Percentiles rank a stretch among this genome's conserved stretches.
These are phyloP conservation scores for Phaonia tiefii DNA, from an alignment of 2,888 invertebrate species.

Conservation along the genomic window DNA sequence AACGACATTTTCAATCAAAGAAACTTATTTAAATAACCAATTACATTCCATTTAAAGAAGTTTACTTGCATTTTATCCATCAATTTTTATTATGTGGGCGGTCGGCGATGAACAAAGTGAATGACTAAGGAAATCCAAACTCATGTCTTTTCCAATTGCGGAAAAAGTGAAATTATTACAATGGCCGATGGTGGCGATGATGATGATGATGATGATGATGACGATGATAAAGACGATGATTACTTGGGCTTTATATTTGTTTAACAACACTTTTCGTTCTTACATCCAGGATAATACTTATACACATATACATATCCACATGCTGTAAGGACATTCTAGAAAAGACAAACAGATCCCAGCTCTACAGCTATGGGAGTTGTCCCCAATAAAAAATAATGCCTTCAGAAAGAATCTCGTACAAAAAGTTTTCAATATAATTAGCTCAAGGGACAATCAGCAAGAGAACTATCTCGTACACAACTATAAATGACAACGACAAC, in stretches of 20 bases:
- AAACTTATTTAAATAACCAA: slow-evolving; percentile 34
- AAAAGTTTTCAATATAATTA: slow-evolving; percentile 77
- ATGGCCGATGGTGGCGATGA: too few relatives aligned
- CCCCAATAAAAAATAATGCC: slow-evolving; percentile 44
- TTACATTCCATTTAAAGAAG: slow-evolving; percentile 11
- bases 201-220: slow-evolving; percentile 14
- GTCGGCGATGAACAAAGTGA: neutral
- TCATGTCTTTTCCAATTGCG: neutral
- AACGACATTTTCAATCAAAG: slow-evolving; percentile 20
- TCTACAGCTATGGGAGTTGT: slow-evolving; percentile 32
- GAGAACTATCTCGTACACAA: slow-evolving; percentile 9
- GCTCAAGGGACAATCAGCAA: slow-evolving; percentile 69
- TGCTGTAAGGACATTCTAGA: neutral
- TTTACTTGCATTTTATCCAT: slow-evolving; percentile 11
- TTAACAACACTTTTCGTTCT: slow-evolving; percentile 47
- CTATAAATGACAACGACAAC: slow-evolving; percentile 50
- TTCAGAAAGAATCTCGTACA: neutral
- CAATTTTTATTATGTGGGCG: slow-evolving; percentile 12
- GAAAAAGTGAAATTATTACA: slow-evolving; percentile 21
- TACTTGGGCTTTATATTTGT: slow-evolving; percentile 47
- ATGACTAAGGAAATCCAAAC: neutral
- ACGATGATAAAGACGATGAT: slow-evolving; percentile 27
- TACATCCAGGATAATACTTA: slow-evolving; percentile 27
- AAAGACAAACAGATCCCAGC: neutral
- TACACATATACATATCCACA: neutral